Evolutionary conservation across 2,888 invertebrate genomes (phyloP), one percentile per base, ranked within the genome.

Genomic region (Papilio gigon): DNA sequence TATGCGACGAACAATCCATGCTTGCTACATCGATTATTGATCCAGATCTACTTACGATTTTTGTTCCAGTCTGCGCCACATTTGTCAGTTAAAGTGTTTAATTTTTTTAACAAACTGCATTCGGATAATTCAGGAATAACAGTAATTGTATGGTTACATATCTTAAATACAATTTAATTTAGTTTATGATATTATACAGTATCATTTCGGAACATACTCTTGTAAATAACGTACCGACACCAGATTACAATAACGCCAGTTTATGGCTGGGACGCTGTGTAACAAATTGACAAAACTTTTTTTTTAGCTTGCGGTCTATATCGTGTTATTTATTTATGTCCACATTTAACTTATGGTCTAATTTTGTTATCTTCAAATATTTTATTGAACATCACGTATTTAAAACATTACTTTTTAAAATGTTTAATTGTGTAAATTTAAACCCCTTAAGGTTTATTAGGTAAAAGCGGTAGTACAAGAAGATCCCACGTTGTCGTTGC

Each of bases 241-340:
- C 8, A 37, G 30, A 62, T 44, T 44, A 33, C 47, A 33, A 20
- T 33, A 30, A 47, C 20, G 62, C 44, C 62, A 62, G 62, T 62
- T 62, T 47, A 47, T 33, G 44, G n/a, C 33, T 47, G 17, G 44
- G 30, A 27, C 20, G 37, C 60, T 50, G n/a, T 64, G 50, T 66
- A 20, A 25, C 60, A 47, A 62, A 62, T 47, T 62, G 44, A 33
- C 30, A 47, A 44, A 44, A 62, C 33, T 20, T 44, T 62, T 47
- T 47, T 61, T 44, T 44, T 47, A 62, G 3, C 44, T 47, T 4
- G 44, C 30, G 14, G 30, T 62, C 33, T 62, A 20, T 47, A 44
- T 30, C 30, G n/a, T 62, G 8, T 53, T 50, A 27, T 62, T 44
- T 44, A 44, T 62, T 62, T 33, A 62, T 30, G 44, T 20, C 17